Base-by-base conservation (phyloP, 2,888 invertebrate species). In the Dynastes grantii region DNA sequence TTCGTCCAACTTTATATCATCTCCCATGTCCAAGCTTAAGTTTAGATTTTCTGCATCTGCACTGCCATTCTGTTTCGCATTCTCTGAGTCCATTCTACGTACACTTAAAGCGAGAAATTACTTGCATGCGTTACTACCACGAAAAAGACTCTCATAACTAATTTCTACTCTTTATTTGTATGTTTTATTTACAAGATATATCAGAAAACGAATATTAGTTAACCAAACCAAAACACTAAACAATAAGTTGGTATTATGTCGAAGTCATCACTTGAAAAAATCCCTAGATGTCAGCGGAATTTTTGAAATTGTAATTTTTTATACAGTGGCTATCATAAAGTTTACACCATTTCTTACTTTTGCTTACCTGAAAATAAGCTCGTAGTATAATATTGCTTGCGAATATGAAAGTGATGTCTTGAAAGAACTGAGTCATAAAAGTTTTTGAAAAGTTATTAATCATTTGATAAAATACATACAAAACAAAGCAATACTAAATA, bases 1-100 rank as follows among this genome's bases (percentile, higher is more conserved):
- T 85, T 95, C 95, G 82, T 93, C 94, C 81, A 94, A 92, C 87
- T 95, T 95, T 81, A 95, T 90, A 87, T 95, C 95, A 86, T 95
- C 95, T 65, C 94, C 94, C 87, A 95, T 95, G 88, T 95, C 95
- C 77, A 88, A 82, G 77, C 86, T 85, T 79, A 89, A 83, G 82
- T 88, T 88, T 71, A 89, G 85, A 81, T 89, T 89, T 85, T 89
- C 88, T 80, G 86, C 84, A 84, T 89, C 89, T 81, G 87, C 82
- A 85, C 86, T 87, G 82, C 88, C 87, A 85, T 88, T 89, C 85
- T 87, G 88, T 77, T 78, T 80, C 76, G 83, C 82, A 84, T 84
- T 86, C 82, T 83, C 85, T 76, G 88, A 86, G 85, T 88, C 88
- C 89, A 89, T 89, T 76, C 78, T 82, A 71, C 63, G 78, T 70